Base-by-base conservation (phyloP, 2,888 invertebrate species). In the Cyaniris semiargus region DNA sequence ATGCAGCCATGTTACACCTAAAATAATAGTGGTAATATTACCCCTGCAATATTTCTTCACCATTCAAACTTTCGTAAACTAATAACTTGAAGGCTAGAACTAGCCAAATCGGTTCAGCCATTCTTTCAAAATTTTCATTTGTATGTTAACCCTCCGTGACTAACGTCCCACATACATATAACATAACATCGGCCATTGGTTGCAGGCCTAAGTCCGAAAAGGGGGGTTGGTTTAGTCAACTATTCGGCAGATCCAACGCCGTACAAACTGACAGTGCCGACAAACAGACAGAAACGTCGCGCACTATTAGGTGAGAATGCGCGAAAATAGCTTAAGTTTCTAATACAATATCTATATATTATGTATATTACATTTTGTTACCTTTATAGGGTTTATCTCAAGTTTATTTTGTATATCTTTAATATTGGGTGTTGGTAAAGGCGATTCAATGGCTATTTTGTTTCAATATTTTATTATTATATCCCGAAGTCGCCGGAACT, bases 141-240 rank as follows among this genome's bases (percentile, higher is more conserved):
- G 21, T 23, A 44, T 48, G 44, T 60, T 13, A 60, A 13, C 60
- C 10, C 21, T n/a, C 21, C 8, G 8, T 72, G 83, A 82, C 80
- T 80, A 77, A 56, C 78, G 75, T 81, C 81, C 75, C 80, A 85
- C 84, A 53, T 53, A 4, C 48, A 44, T 13, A 13, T 44, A 53
- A 53, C 83, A 82, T 86, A 86, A 87, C 84, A 83, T 80, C 86
- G 87, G 88, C 87, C 84, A 85, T 91, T 91, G 91, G 89, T 94
- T 94, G 84, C 93, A 94, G 93, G 89, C 88, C 89, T 87, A 92
- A 89, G 88, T 88, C 92, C 87, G 88, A 89, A 86, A 82, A 83
- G 71, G 90, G 92, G 87, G 89, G 91, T 93, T 96, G 96, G 96
- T 95, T 96, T 88, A 93, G 95, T 92, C 94, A 94, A 88, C 95